Percentiles rank a stretch among this genome's conserved stretches.
Conservation (phyloP, 2,797 vertebrate genomes). For the Sebastes trivittatus region DNA sequence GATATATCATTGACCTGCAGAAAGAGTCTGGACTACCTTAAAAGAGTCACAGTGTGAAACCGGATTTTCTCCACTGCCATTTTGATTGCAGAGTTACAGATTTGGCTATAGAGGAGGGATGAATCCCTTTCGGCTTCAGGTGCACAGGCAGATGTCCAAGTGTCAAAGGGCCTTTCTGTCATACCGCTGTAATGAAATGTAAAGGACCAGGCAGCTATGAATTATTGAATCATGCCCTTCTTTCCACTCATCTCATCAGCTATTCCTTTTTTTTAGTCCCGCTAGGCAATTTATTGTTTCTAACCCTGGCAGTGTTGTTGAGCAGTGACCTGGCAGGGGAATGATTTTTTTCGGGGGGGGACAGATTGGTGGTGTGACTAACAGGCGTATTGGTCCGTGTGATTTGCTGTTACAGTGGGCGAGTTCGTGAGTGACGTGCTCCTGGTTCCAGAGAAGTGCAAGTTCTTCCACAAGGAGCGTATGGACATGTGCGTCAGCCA, state of each 20-base stretch:
- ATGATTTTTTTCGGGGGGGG: not conserved
- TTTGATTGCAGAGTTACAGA: constrained; percentile 36
- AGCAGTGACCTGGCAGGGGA: constrained; percentile 1
- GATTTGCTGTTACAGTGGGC: constrained; percentile 86
- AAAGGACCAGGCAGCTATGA: constrained; percentile 61
- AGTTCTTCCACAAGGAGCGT: constrained; percentile 95
- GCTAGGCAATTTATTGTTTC: constrained; percentile 36
- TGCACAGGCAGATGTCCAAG: constrained; percentile 61
- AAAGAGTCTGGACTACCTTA: constrained; percentile 11
- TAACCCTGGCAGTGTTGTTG: constrained; percentile 5
- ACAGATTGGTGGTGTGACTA: constrained; percentile 42
- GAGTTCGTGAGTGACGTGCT: constrained; percentile 97
- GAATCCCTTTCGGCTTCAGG: constrained; percentile 28
- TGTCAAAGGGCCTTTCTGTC: constrained; percentile 59
- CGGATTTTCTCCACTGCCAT: constrained; percentile 42
- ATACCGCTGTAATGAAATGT: constrained; percentile 42
- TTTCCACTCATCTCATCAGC: constrained; percentile 35
- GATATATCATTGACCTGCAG: constrained; percentile 34
- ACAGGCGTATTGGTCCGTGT: constrained; percentile 29
- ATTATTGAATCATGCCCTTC: constrained; percentile 60
- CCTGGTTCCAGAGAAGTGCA: constrained; percentile 95
- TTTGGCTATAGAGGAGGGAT: constrained; percentile 9
- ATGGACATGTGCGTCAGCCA: constrained; percentile 93
- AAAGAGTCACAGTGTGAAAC: constrained; percentile 36
- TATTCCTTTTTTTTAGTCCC: constrained; percentile 48